A percentile compares a stretch with the other conserved stretches of the same genome.
Conservation (phyloP, 64 coral and sea anemone genomes). For the Montipora efflorescens region DNA sequence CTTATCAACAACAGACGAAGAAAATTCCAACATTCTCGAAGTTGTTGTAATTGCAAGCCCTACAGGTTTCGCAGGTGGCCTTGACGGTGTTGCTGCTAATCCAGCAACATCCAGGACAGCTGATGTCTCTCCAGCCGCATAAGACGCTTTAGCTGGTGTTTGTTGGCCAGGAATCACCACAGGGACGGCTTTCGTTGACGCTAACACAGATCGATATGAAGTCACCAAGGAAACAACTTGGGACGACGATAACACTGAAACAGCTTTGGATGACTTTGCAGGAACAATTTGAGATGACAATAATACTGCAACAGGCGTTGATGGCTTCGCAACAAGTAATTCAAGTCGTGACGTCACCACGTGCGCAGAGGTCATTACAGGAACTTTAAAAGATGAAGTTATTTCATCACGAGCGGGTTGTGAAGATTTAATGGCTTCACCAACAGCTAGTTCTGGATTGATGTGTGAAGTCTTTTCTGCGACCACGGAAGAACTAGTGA, state of each 20-base stretch:
- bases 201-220: background rate
- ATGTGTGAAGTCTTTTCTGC: background rate
- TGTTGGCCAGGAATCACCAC: background rate
- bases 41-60: background rate
- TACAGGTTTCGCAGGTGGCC: background rate
- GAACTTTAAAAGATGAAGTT: too few species aligned
- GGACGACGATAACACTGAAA: background rate
- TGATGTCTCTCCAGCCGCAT: background rate
- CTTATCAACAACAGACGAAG: background rate
- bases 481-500: background rate
- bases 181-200: background rate
- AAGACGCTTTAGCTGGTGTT: background rate
- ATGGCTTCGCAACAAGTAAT: too few species aligned
- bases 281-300: too few species aligned
- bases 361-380: background rate
- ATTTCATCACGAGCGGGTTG: background rate
- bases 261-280: background rate
- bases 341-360: too few species aligned
- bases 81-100: background rate
- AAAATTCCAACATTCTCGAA: background rate
- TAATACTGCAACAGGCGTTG: too few species aligned
- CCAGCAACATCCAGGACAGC: background rate
- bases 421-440: background rate
- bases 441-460: background rate
- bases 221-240: background rate